Evolutionary conservation across 2,797 vertebrate genomes (phyloP).

Genomic region (Eulemur coronatus): DNA sequence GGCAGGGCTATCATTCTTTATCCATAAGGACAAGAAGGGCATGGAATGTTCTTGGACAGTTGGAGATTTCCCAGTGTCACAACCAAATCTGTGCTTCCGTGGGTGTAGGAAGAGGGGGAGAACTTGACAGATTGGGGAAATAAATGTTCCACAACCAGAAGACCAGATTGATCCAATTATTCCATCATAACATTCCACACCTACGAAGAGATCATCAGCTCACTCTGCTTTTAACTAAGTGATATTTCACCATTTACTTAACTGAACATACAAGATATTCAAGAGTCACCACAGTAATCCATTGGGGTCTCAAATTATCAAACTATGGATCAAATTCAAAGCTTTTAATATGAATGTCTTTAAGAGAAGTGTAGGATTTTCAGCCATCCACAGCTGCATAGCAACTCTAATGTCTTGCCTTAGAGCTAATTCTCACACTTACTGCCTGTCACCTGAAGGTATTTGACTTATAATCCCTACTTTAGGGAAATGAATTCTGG

Average conservation of each 20-base stretch:
- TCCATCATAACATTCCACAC: conserved; percentile 39
- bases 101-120: conserved; percentile 49
- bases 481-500: not conserved
- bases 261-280: not conserved
- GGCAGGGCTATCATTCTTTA: not conserved
- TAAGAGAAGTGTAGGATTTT: not conserved
- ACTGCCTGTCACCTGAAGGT: not conserved
- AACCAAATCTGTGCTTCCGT: conserved; percentile 64
- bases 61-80: conserved; percentile 33
- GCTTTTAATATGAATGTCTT: not conserved
- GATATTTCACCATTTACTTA: not conserved
- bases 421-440: not conserved
- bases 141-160: conserved; percentile 50
- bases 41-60: conserved; percentile 53
- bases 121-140: conserved; percentile 64
- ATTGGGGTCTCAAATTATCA: not conserved
- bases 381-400: not conserved
- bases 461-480: not conserved
- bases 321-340: not conserved
- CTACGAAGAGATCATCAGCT: conserved; percentile 33
- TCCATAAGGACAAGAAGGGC: not conserved
- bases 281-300: not conserved
- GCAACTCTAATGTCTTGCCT: not conserved
- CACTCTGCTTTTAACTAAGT: conserved; percentile 15
- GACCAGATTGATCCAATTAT: conserved; percentile 68